phyloP scores from a whole-genome alignment of 2,113 vertebrate species.

The Gobiocypris rarus region DNA sequence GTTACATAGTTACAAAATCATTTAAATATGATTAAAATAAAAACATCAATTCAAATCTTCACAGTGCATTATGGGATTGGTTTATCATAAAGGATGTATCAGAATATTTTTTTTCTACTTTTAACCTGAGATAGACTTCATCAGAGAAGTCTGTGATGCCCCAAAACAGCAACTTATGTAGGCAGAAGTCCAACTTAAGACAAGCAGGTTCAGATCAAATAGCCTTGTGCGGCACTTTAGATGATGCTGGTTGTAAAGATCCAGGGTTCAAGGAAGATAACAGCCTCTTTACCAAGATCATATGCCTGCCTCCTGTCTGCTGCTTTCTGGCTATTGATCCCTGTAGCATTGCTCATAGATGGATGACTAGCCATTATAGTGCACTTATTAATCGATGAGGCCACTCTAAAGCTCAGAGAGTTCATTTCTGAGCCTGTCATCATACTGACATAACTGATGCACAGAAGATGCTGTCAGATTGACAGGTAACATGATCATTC shows the following conservation, averaged over 20 bases:
- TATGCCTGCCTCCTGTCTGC: neutral
- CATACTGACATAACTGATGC: slow-evolving; percentile 10
- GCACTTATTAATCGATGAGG: slow-evolving; percentile 38
- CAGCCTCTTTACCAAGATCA: slow-evolving; percentile 16
- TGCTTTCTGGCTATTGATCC: slow-evolving; percentile 38
- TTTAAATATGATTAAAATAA: too few relatives aligned
- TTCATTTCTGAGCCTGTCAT: slow-evolving; percentile 34
- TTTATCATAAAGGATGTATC: too few relatives aligned
- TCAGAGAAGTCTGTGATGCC: too few relatives aligned
- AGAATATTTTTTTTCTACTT: too few relatives aligned
- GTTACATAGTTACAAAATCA: too few relatives aligned
- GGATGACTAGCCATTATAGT: slow-evolving; percentile 33
- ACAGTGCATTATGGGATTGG: too few relatives aligned
- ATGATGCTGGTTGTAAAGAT: neutral
- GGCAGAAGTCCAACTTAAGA: neutral
- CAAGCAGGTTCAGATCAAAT: neutral
- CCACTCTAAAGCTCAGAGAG: slow-evolving; percentile 15
- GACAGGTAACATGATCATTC: neutral
- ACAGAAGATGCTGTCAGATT: neutral
- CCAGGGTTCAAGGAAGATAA: slow-evolving; percentile 13
- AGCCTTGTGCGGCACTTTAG: neutral
- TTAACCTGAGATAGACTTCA: too few relatives aligned
- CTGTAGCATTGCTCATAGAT: slow-evolving; percentile 9
- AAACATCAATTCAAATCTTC: too few relatives aligned
- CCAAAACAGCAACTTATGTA: neutral